These are phyloP conservation scores for Parapristionchus giblindavisi DNA, from an alignment of 2,888 invertebrate genomes.

Conservation along the genomic window DNA sequence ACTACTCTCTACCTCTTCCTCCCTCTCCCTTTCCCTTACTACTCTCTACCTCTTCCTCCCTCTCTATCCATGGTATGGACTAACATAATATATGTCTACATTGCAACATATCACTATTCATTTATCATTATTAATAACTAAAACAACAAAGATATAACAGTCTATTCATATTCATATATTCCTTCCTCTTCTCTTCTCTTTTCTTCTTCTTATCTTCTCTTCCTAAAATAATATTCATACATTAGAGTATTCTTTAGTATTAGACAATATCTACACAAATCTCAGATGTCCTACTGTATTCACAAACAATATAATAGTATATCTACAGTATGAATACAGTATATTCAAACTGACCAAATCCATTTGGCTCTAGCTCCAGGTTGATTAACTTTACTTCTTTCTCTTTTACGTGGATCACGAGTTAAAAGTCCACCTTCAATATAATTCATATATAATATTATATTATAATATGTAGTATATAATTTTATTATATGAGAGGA, in stretches of 20 bases:
- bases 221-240: conserved; percentile 26
- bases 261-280: no score
- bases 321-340: neutral
- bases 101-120: neutral
- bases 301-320: no score
- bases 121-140: neutral
- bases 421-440: conserved; percentile 67
- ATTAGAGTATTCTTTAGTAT: neutral
- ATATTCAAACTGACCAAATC: conserved; percentile 59
- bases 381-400: conserved; percentile 67
- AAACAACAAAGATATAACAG: conserved; percentile 15
- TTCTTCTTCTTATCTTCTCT: conserved; percentile 21
- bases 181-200: conserved; percentile 10
- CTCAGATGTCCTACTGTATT: no score
- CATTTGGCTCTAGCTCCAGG: conserved; percentile 69
- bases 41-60: conserved; percentile 11
- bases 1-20: no score
- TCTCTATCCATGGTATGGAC: neutral
- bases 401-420: conserved; percentile 62
- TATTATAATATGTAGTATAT: no score
- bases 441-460: neutral
- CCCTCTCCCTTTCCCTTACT: neutral
- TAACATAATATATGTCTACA: neutral
- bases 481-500: no score
- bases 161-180: neutral